These are phyloP conservation scores for Gobiocypris rarus DNA, from an alignment of 2,113 vertebrate species.

Conservation along the genomic window DNA sequence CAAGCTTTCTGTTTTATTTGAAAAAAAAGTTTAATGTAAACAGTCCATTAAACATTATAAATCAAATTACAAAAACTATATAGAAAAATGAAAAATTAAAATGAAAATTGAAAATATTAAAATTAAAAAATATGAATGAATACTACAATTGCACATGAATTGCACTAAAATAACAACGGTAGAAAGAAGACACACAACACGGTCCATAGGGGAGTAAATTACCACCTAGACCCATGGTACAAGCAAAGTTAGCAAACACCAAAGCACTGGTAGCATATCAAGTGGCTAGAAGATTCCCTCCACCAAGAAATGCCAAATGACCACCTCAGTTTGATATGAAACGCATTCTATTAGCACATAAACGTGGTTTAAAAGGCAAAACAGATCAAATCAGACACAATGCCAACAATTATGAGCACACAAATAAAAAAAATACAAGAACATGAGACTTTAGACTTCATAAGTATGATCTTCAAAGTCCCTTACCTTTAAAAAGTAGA, in stretches of 20 bases:
- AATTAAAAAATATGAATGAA: not conserved
- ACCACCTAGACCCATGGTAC: not conserved
- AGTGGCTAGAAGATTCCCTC: not conserved
- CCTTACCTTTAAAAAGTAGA: conserved; percentile 75
- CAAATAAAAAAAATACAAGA: not conserved
- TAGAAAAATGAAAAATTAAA: not conserved
- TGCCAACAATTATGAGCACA: not conserved
- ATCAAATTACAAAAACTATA: not conserved
- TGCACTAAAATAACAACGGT: not conserved
- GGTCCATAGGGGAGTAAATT: not conserved
- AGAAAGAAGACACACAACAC: not conserved
- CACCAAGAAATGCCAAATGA: conserved; percentile 13
- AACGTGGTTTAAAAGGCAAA: not conserved
- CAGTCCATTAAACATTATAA: not conserved
- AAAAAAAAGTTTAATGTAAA: too few species aligned
- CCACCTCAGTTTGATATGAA: not conserved
- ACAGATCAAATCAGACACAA: not conserved
- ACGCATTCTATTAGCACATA: not conserved
- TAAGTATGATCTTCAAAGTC: conserved; percentile 51
- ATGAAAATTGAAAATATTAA: not conserved
- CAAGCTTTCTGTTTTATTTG: too few species aligned
- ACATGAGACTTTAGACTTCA: not conserved
- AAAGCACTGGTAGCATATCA: not conserved
- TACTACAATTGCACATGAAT: conserved; percentile 26
- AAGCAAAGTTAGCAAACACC: not conserved